A percentile compares a stretch with the other conserved stretches of the same genome.
phyloP scores from a whole-genome alignment of 2,888 invertebrate genomes.

The Drosophila fulvimacula region DNA sequence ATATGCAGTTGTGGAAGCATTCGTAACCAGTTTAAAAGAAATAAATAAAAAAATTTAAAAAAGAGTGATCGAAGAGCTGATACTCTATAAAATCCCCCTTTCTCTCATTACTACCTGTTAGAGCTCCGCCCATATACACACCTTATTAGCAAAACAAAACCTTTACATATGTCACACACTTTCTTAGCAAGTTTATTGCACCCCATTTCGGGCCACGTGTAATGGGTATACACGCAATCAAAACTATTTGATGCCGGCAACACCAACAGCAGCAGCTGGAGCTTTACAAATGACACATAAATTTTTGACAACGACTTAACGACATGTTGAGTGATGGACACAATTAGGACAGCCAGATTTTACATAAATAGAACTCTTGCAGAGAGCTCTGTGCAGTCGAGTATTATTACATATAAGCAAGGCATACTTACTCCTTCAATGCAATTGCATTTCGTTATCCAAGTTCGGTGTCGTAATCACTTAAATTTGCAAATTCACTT shows the following conservation, averaged over 20 bases:
- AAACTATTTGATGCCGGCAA: slow-evolving; percentile 20
- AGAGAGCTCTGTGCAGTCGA: slow-evolving; percentile 7
- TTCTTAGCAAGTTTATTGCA: background rate
- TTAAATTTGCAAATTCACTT: slow-evolving; percentile 18
- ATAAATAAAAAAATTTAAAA: background rate
- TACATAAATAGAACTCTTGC: slow-evolving; percentile 5
- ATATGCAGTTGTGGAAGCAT: too few species aligned
- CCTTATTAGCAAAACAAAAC: background rate
- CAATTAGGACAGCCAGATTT: slow-evolving; percentile 54
- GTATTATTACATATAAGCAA: too few species aligned
- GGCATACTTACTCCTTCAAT: slow-evolving; percentile 42
- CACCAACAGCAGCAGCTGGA: slow-evolving; percentile 62
- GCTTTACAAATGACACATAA: slow-evolving; percentile 58
- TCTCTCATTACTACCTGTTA: background rate
- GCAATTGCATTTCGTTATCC: slow-evolving; percentile 24
- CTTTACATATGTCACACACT: background rate
- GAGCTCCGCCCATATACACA: too few species aligned
- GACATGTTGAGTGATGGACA: slow-evolving; percentile 64
- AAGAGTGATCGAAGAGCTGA: background rate
- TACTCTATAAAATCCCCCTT: background rate
- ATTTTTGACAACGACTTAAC: slow-evolving; percentile 64
- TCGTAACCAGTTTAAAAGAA: too few species aligned
- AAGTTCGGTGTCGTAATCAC: slow-evolving; percentile 67
- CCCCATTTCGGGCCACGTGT: background rate
- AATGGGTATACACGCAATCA: background rate